phyloP scores from a whole-genome alignment of 2,888 invertebrate species.

The Drosophila tripunctata region DNA sequence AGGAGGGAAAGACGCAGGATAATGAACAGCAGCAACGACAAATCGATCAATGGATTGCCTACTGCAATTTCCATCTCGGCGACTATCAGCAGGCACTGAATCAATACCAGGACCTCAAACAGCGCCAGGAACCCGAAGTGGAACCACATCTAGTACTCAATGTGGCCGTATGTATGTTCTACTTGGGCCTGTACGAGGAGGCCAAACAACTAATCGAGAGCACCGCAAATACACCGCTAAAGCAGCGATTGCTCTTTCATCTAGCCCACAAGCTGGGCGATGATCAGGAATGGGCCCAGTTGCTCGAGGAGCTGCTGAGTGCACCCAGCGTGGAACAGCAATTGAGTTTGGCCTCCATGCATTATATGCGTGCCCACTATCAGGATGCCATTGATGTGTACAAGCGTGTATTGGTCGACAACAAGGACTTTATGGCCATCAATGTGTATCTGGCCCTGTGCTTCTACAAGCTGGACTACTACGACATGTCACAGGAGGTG shows the following conservation, averaged over 20 bases:
- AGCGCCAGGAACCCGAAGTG: not conserved
- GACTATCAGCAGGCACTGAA: constrained; percentile 94
- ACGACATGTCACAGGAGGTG: constrained; percentile 99
- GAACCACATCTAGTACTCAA: constrained; percentile 88
- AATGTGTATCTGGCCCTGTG: constrained; percentile 99
- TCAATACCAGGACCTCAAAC: constrained; percentile 87
- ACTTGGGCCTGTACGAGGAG: constrained; percentile 89
- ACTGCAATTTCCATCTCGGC: constrained; percentile 97
- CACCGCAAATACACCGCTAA: constrained; percentile 88
- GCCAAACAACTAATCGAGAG: constrained; percentile 88
- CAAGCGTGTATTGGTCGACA: constrained; percentile 95
- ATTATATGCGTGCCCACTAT: constrained; percentile 97
- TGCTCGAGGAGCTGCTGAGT: constrained; percentile 93
- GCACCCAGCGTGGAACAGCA: constrained; percentile 93
- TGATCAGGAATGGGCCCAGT: constrained; percentile 92
- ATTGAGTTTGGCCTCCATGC: constrained; percentile 96
- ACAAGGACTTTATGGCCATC: constrained; percentile 96
- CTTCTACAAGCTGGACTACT: constrained; percentile 99
- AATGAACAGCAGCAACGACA: constrained; percentile 78
- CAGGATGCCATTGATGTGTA: constrained; percentile 99
- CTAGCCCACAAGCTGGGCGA: constrained; percentile 96
- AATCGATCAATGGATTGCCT: constrained; percentile 94
- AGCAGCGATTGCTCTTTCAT: constrained; percentile 94
- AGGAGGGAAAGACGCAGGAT: constrained; percentile 41
- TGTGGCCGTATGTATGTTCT: constrained; percentile 97